Percentiles rank a stretch among this genome's conserved stretches.
Conservation (phyloP, 1,140 invertebrate species). For the Solenopsis invicta region DNA sequence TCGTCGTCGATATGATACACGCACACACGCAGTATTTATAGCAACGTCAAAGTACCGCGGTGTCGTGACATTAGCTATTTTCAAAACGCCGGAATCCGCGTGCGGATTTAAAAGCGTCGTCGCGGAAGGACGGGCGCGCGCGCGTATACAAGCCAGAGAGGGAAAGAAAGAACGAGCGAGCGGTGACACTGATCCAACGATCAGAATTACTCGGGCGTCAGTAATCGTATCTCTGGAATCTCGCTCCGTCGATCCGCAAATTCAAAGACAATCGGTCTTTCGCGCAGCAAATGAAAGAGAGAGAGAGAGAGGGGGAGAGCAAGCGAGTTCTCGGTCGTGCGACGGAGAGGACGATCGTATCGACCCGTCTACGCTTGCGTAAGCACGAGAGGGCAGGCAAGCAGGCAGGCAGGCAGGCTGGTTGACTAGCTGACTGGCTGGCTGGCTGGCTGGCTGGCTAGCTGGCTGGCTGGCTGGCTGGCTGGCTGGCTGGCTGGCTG, state of each 20-base stretch:
- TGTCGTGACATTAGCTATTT: conserved; percentile 61
- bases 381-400: conserved; percentile 45
- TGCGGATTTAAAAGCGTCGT: conserved; percentile 42
- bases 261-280: conserved; percentile 82
- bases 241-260: conserved; percentile 84
- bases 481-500: too few species aligned
- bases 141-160: background rate
- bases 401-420: too few species aligned
- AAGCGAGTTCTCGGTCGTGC: background rate
- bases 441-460: too few species aligned
- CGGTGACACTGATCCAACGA: conserved; percentile 44
- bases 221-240: conserved; percentile 76
- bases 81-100: conserved; percentile 53
- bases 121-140: background rate
- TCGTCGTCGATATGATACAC: conserved; percentile 1
- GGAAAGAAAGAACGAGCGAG: background rate
- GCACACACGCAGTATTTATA: conserved; percentile 51
- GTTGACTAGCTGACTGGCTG: too few species aligned
- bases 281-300: background rate
- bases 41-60: conserved; percentile 52
- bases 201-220: conserved; percentile 76
- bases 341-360: conserved; percentile 49
- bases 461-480: too few species aligned
- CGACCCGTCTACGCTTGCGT: conserved; percentile 59
- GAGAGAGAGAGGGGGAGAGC: background rate